Evolutionary conservation across 2,113 vertebrate species (phyloP).

Genomic region (Gymnarchus niloticus): DNA sequence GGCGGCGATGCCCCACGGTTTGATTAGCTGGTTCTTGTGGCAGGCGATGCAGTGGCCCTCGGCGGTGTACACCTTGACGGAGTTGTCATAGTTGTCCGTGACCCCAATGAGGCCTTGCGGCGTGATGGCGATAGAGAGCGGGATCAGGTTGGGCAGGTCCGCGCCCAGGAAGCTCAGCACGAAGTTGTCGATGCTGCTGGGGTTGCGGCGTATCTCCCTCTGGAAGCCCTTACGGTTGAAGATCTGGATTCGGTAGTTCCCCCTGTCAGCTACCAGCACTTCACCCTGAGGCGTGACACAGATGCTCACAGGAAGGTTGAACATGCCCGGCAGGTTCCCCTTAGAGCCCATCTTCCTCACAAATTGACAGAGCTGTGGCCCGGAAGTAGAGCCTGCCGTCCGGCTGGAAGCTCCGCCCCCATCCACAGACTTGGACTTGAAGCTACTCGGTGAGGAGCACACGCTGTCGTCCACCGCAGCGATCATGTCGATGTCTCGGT

Average conservation of each 20-base stretch:
- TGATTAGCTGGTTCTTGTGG: slow-evolving; percentile 90
- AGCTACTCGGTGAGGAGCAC: slow-evolving; percentile 65
- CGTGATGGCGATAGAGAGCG: slow-evolving; percentile 89
- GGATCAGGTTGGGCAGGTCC: slow-evolving; percentile 85
- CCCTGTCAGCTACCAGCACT: slow-evolving; percentile 87
- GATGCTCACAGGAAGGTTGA: slow-evolving; percentile 88
- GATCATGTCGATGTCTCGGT: slow-evolving; percentile 71
- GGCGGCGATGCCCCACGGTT: slow-evolving; percentile 92
- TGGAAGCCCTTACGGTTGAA: slow-evolving; percentile 93
- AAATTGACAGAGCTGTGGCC: slow-evolving; percentile 78
- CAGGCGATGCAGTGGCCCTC: slow-evolving; percentile 89
- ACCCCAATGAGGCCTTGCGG: slow-evolving; percentile 87
- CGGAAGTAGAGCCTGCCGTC: slow-evolving; percentile 36
- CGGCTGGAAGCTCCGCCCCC: slow-evolving; percentile 47
- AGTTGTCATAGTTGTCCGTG: slow-evolving; percentile 94
- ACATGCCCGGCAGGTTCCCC: slow-evolving; percentile 85
- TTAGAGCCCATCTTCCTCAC: slow-evolving; percentile 95
- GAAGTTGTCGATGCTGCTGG: slow-evolving; percentile 90
- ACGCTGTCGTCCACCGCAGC: slow-evolving; percentile 59
- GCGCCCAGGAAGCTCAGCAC: slow-evolving; percentile 91
- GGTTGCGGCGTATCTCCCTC: slow-evolving; percentile 88
- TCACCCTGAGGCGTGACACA: slow-evolving; percentile 83
- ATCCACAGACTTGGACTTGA: slow-evolving; percentile 73
- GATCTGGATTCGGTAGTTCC: slow-evolving; percentile 90
- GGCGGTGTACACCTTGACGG: slow-evolving; percentile 90